A percentile compares a stretch with the other conserved stretches of the same genome.
These are phyloP conservation scores for Metridium senile DNA, from an alignment of 92 coral and sea anemone genomes.

Conservation along the genomic window DNA sequence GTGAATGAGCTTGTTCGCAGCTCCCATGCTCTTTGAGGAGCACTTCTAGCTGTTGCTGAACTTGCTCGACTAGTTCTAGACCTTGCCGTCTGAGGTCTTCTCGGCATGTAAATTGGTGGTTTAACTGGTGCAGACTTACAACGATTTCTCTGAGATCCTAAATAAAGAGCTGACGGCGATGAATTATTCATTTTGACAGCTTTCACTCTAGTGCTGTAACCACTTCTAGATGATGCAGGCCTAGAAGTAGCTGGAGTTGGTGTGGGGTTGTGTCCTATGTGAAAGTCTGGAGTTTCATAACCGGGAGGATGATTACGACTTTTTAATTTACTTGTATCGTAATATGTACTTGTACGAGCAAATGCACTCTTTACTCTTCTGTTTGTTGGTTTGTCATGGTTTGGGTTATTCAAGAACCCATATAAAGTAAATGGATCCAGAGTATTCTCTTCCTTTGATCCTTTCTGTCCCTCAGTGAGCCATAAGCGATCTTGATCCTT, in stretches of 20 bases:
- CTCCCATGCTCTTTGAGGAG: slow-evolving; percentile 85
- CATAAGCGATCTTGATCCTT: slow-evolving; percentile 51
- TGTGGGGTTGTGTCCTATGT: slow-evolving; percentile 56
- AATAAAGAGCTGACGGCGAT: slow-evolving; percentile 59
- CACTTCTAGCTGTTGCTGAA: slow-evolving; percentile 36
- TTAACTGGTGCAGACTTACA: slow-evolving; percentile 86
- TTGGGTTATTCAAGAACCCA: slow-evolving; percentile 48
- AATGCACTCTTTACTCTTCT: slow-evolving; percentile 67
- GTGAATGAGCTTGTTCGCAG: slow-evolving; percentile 73
- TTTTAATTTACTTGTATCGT: slow-evolving; percentile 2
- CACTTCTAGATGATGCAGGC: slow-evolving; percentile 79
- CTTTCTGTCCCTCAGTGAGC: slow-evolving; percentile 56
- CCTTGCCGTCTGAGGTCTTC: slow-evolving; percentile 52
- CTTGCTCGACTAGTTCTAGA: slow-evolving; percentile 41
- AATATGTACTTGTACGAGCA: slow-evolving; percentile 36
- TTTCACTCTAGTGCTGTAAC: slow-evolving; percentile 39
- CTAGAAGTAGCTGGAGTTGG: slow-evolving; percentile 83
- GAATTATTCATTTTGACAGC: slow-evolving; percentile 31
- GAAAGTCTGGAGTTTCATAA: slow-evolving; percentile 32
- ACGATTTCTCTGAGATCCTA: slow-evolving; percentile 57
- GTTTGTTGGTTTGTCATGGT: slow-evolving; percentile 22
- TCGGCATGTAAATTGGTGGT: slow-evolving; percentile 45
- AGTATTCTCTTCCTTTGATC: slow-evolving; percentile 15
- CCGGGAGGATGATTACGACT: slow-evolving; percentile 46
- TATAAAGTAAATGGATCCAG: slow-evolving; percentile 68